phyloP scores from a whole-genome alignment of 2,113 vertebrate genomes.

The Pterocles gutturalis region DNA sequence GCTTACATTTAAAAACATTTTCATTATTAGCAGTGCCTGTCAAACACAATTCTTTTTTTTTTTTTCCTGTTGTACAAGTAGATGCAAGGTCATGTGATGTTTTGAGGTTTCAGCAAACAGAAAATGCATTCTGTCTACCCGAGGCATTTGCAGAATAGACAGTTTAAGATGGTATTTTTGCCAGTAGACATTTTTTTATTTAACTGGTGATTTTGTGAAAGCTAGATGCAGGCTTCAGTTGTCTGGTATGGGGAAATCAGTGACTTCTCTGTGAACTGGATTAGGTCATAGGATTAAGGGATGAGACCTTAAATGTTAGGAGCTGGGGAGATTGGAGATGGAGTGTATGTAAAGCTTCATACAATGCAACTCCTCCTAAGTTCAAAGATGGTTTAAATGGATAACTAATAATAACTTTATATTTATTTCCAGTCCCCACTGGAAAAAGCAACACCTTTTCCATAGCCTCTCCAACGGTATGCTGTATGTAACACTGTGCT shows the following conservation, averaged over 20 bases:
- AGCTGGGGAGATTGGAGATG: background rate
- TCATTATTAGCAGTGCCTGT: slow-evolving; percentile 71
- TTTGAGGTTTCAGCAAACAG: slow-evolving; percentile 31
- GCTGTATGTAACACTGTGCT: background rate
- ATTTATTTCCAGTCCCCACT: background rate
- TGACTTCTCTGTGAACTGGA: background rate
- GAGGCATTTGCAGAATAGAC: slow-evolving; percentile 13
- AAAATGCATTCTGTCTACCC: slow-evolving; percentile 34
- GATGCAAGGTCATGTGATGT: slow-evolving; percentile 49
- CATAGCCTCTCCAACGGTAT: background rate
- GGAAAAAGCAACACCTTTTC: slow-evolving; percentile 5
- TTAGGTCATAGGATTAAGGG: background rate
- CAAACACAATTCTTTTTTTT: slow-evolving; percentile 45
- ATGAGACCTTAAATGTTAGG: background rate
- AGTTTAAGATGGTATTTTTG: background rate
- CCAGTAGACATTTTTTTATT: slow-evolving; percentile 16
- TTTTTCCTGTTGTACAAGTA: background rate
- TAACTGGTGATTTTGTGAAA: slow-evolving; percentile 26
- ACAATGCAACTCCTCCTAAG: background rate
- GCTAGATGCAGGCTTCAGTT: background rate
- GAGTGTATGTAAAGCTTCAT: background rate
- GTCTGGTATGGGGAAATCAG: background rate
- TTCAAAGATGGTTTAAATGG: background rate
- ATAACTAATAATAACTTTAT: background rate
- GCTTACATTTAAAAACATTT: slow-evolving; percentile 77